These are phyloP conservation scores for Chondrilla cf. caribensis DNA, from an alignment of 37 sponge, comb jelly and placozoan genomes.

Conservation along the genomic window DNA sequence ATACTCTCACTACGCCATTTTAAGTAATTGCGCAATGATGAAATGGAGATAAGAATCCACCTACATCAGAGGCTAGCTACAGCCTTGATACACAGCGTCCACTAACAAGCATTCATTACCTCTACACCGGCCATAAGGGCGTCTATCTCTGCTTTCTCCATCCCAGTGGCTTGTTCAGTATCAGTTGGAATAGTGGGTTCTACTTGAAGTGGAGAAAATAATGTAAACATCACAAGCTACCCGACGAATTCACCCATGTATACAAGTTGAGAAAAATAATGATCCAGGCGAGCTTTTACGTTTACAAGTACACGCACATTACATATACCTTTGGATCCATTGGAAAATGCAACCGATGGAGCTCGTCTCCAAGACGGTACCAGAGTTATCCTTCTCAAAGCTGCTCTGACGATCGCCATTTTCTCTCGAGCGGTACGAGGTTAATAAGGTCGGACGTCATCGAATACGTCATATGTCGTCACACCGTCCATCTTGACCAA, in stretches of 20 bases:
- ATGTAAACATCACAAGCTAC: background rate
- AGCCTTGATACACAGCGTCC: too few relatives aligned
- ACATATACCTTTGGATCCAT: background rate
- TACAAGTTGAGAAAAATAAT: background rate
- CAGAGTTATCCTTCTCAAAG: conserved; percentile 11
- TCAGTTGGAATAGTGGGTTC: conserved; percentile 21
- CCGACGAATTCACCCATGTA: background rate
- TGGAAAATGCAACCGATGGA: conserved; percentile 1
- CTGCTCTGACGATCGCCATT: conserved; percentile 22
- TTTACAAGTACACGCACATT: too few relatives aligned
- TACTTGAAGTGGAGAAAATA: background rate
- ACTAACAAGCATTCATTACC: conserved; percentile 36
- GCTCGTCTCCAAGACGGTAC: background rate
- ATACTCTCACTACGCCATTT: background rate
- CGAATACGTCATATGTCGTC: too few relatives aligned
- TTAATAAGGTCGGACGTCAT: too few relatives aligned
- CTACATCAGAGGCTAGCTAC: too few relatives aligned
- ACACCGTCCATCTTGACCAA: background rate
- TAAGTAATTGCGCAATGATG: background rate
- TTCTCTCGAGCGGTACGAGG: background rate
- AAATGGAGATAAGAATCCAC: too few relatives aligned
- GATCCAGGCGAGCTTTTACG: too few relatives aligned
- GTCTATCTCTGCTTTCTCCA: conserved; percentile 84
- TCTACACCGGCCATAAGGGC: conserved; percentile 73
- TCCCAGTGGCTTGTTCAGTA: conserved; percentile 85